Base-by-base conservation (phyloP, 2,888 invertebrate species). In the Cantharis flavilabris region DNA sequence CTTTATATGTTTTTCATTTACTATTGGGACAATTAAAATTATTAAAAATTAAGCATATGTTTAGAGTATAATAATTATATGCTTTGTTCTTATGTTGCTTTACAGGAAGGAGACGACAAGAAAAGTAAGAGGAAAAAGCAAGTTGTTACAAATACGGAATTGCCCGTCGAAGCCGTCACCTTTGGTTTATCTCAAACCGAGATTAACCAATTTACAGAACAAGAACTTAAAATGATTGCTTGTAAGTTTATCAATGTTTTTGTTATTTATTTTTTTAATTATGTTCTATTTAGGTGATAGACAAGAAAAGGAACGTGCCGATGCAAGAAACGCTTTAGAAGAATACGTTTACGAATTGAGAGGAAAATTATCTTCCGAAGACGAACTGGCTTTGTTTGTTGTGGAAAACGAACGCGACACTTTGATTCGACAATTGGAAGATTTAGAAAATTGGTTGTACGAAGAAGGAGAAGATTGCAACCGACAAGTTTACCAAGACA, bases 341-440 rank as follows among this genome's bases (percentile, higher is more conserved):
- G 99, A 99, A 89, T 99, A 98, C 86, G 97, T 99, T 30, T 99
- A 99, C 87, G 98, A 98, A 84, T 91, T 98, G 88, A 92, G 99
- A 74, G 95, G 96, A 77, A 97, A 98, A 87, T 89, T 99, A 73
- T 92, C 92, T 63, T 92, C 94, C 76, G 95, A 95, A 20, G 94
- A 94, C 79, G 91, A 94, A 62, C 90, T 96, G 72, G 94, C 93
- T 80, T 91, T 92, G 5, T 98, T 94, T 87, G 92, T 97, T 20
- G 90, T 92, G 1, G 95, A 95, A 73, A 88, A 90, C 11, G 96
- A 95, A 81, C 92, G 94, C 80, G 89, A 89, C 73, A 83, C 88
- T 0, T 90, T 96, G 76, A 91, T 93, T 33, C 87, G 89, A 77
- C 91, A 93, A 81, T 90, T 99, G 49, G 96, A 95, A 84, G 92